A percentile compares a stretch with the other conserved stretches of the same genome.
Conservation (phyloP, 2,888 invertebrate species). For the Bugulina stolonifera region DNA sequence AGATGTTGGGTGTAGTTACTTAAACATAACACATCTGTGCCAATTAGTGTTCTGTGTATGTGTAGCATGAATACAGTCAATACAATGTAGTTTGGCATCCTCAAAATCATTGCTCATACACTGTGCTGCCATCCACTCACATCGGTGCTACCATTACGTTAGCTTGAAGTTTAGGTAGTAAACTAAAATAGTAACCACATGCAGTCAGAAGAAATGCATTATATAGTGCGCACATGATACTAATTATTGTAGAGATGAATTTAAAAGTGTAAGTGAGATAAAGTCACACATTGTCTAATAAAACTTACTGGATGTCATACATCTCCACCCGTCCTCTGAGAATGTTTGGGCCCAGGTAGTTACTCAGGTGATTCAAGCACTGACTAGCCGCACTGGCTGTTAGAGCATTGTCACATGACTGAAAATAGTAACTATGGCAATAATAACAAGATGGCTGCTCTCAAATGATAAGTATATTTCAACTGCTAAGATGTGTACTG, state of each 20-base stretch:
- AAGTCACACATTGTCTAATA: background rate
- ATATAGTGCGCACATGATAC: background rate
- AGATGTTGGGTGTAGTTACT: too few relatives aligned
- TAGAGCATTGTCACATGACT: slow-evolving; percentile 57
- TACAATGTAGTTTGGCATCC: too few relatives aligned
- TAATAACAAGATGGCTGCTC: too few relatives aligned
- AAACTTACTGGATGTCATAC: slow-evolving; percentile 16
- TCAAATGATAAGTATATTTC: too few relatives aligned
- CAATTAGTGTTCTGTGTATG: too few relatives aligned
- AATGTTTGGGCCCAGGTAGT: slow-evolving; percentile 56
- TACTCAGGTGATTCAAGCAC: slow-evolving; percentile 54
- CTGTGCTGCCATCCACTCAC: background rate
- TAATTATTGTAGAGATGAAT: background rate
- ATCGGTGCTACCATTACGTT: slow-evolving; percentile 11
- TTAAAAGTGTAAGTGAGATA: too few relatives aligned
- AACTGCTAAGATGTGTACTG: too few relatives aligned
- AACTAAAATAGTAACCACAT: background rate
- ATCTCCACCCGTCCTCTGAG: slow-evolving; percentile 56
- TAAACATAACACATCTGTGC: too few relatives aligned
- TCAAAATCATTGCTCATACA: too few relatives aligned
- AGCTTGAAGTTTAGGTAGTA: background rate
- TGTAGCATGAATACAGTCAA: too few relatives aligned
- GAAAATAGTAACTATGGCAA: slow-evolving; percentile 29
- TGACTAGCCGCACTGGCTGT: slow-evolving; percentile 56
- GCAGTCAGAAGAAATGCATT: background rate